These are phyloP conservation scores for Ammodytes marinus DNA, from an alignment of 2,113 vertebrate genomes.

Conservation along the genomic window DNA sequence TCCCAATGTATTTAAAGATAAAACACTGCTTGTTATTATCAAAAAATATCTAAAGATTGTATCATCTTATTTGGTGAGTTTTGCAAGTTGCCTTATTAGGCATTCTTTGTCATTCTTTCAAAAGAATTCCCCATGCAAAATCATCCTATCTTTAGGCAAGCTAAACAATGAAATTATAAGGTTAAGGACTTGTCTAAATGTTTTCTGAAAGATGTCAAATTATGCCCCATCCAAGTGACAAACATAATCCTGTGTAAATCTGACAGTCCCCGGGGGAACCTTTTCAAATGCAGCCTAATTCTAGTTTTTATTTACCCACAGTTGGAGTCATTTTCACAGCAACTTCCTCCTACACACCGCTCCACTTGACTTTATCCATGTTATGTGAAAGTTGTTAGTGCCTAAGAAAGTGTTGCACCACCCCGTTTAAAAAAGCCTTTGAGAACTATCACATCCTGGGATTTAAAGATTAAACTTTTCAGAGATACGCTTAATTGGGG, in stretches of 20 bases:
- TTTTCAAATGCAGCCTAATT: slow-evolving; percentile 51
- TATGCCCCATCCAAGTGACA: slow-evolving; percentile 20
- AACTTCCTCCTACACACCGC: slow-evolving; percentile 46
- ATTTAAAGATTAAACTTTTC: slow-evolving; percentile 19
- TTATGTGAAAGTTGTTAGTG: slow-evolving; percentile 17
- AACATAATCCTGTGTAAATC: slow-evolving; percentile 36
- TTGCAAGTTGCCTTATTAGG: slow-evolving; percentile 29
- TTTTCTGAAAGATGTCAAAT: slow-evolving; percentile 40
- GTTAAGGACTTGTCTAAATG: slow-evolving; percentile 38
- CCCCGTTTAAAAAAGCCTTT: slow-evolving; percentile 20
- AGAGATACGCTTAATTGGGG: slow-evolving; percentile 36
- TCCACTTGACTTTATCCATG: slow-evolving; percentile 42
- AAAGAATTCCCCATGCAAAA: slow-evolving; percentile 20
- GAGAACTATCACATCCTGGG: slow-evolving; percentile 27
- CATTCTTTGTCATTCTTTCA: slow-evolving; percentile 44
- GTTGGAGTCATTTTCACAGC: slow-evolving; percentile 57
- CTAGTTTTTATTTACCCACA: slow-evolving; percentile 61
- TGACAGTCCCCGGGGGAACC: slow-evolving; percentile 37
- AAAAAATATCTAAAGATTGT: background rate
- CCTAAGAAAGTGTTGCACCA: slow-evolving; percentile 12
- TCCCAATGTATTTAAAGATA: background rate
- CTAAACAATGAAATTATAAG: slow-evolving; percentile 4
- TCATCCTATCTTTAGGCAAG: slow-evolving; percentile 5
- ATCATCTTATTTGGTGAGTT: background rate
- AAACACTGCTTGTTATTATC: background rate